Percentiles rank a stretch among this genome's conserved stretches.
Evolutionary conservation across 2,888 invertebrate genomes (phyloP).

Genomic region (Ariolimax columbianus): DNA sequence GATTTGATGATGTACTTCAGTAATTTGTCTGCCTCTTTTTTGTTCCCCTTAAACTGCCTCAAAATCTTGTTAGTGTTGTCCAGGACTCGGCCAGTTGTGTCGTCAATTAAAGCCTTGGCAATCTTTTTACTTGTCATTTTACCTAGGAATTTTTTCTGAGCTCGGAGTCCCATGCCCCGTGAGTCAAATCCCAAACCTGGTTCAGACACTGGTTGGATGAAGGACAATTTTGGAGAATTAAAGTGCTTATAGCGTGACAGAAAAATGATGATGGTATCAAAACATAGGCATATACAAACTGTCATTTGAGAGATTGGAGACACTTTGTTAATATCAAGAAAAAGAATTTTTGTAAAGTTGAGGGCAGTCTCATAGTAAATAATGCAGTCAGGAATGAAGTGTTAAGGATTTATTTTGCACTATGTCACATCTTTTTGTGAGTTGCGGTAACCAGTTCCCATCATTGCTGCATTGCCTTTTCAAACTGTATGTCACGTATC

Average conservation of each 20-base stretch:
- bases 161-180: slow-evolving; percentile 93
- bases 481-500: too few relatives aligned
- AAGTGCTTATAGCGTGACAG: neutral
- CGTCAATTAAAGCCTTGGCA: slow-evolving; percentile 93
- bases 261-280: too few relatives aligned
- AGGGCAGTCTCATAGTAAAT: too few relatives aligned
- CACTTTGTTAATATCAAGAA: too few relatives aligned
- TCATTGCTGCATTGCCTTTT: too few relatives aligned
- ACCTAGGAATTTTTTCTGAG: slow-evolving; percentile 96
- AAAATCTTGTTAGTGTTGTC: slow-evolving; percentile 92
- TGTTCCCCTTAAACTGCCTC: slow-evolving; percentile 86
- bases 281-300: too few relatives aligned
- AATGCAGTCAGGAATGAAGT: too few relatives aligned
- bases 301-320: too few relatives aligned
- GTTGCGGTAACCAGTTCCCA: too few relatives aligned
- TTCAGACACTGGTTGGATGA: slow-evolving; percentile 67
- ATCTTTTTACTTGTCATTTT: slow-evolving; percentile 93
- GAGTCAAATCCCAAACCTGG: slow-evolving; percentile 81
- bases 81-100: slow-evolving; percentile 91
- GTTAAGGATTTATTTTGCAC: too few relatives aligned
- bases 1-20: slow-evolving; percentile 97
- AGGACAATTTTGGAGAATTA: neutral
- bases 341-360: too few relatives aligned
- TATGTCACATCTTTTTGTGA: too few relatives aligned
- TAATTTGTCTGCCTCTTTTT: slow-evolving; percentile 94